Conservation (phyloP, 1,140 invertebrate genomes). For the Campodea augens region DNA sequence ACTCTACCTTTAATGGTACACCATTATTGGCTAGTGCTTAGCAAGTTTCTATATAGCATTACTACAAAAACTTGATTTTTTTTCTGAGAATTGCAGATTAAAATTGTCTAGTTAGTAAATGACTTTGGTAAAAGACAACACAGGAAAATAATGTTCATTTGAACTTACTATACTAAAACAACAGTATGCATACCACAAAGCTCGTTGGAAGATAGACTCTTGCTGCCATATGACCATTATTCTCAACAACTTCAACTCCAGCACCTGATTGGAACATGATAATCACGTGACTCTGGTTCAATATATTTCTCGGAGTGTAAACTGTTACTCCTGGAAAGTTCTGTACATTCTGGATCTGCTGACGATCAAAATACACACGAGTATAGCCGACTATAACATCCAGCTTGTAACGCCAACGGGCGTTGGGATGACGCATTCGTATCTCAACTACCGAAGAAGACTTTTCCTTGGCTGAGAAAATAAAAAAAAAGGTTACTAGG, state of each 20-base stretch:
- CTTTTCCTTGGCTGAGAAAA: conserved; percentile 56
- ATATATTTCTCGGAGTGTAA: conserved; percentile 72
- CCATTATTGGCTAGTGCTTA: too few species aligned
- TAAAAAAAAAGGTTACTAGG: too few species aligned
- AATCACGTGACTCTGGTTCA: conserved; percentile 86
- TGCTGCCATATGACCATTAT: conserved; percentile 64
- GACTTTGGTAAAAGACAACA: too few species aligned
- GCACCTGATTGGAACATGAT: conserved; percentile 89
- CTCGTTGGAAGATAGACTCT: conserved; percentile 74
- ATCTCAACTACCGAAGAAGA: conserved; percentile 70
- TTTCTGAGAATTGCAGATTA: conserved; percentile 46
- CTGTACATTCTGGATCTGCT: conserved; percentile 77
- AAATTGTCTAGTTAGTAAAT: too few species aligned
- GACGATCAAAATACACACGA: conserved; percentile 69
- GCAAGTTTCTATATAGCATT: too few species aligned
- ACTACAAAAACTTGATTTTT: too few species aligned
- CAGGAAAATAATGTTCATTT: too few species aligned
- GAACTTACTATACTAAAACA: too few species aligned
- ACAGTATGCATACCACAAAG: conserved; percentile 69
- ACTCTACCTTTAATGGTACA: too few species aligned
- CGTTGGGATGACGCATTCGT: conserved; percentile 51
- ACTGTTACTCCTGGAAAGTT: conserved; percentile 75
- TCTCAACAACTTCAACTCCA: conserved; percentile 77
- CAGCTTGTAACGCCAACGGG: conserved; percentile 77
- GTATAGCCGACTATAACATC: conserved; percentile 75